Conservation (phyloP, 2,888 invertebrate genomes). For the Formica aserva region DNA sequence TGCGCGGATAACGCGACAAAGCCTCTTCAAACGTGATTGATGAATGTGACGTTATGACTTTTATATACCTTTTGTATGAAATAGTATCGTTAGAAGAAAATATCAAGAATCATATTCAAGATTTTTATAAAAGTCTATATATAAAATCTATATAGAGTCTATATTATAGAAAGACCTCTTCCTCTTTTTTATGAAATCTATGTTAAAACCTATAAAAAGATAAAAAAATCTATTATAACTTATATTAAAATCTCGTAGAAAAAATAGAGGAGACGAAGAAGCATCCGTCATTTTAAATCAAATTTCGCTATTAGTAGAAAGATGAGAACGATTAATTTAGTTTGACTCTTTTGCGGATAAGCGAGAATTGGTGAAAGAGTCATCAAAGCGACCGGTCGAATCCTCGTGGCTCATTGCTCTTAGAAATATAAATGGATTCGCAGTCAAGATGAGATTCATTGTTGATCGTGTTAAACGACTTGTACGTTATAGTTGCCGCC, state of each 20-base stretch:
- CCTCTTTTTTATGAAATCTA: background rate
- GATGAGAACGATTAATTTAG: constrained; percentile 22
- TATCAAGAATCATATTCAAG: background rate
- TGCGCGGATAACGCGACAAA: constrained; percentile 7
- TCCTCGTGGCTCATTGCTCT: constrained; percentile 15
- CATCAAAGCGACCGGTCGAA: constrained; percentile 24
- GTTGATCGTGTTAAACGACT: constrained; percentile 50
- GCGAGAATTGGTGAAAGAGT: constrained; percentile 38
- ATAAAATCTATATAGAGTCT: background rate
- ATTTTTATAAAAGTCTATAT: background rate
- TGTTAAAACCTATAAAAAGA: background rate
- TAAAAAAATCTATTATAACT: background rate
- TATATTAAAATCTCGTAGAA: background rate
- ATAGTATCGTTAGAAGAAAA: background rate
- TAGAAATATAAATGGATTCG: constrained; percentile 33
- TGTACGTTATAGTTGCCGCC: constrained; percentile 1
- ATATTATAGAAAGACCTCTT: background rate
- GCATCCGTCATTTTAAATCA: background rate
- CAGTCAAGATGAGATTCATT: constrained; percentile 23
- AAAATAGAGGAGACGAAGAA: background rate
- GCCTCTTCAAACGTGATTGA: constrained; percentile 19
- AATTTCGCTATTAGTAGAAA: constrained; percentile 3
- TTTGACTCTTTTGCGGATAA: background rate
- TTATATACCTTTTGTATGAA: background rate
- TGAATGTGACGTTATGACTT: constrained; percentile 20